Base-by-base conservation (phyloP, 1,140 invertebrate genomes). In the Bicyclus anynana region DNA sequence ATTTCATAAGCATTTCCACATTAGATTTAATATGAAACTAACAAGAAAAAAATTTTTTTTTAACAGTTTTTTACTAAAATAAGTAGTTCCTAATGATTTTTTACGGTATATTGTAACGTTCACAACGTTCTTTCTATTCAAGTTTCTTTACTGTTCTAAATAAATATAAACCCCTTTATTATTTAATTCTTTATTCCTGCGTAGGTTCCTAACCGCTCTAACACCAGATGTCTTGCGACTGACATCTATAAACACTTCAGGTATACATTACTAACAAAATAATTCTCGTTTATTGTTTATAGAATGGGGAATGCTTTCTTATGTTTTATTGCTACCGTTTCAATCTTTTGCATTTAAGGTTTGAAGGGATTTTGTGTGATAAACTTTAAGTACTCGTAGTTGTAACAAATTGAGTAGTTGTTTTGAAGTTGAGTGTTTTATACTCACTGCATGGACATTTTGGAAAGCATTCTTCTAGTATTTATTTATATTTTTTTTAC, bases 191-290 rank as follows among this genome's bases (percentile, higher is more conserved):
- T 47, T 66, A 72, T 79, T 76, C 58, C 68, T 77, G 70, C 66
- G 62, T 87, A 90, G 88, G 87, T 90, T 90, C 78, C 82, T 90
- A 84, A 89, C 87, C 50, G 89, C 89, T 77, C 76, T 90, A 80
- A 90, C 89, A 67, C 89, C 89, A 67, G 86, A 90, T 69, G 86
- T 90, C 65, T 76, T 90, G 66, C 84, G 89, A 84, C 74, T 90
- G 81, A 90, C 89, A 53, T 86, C 88, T 72, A 89, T 90, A 66
- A 89, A 90, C 80, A 88, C 74, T 66, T 80, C 89, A 90, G 89
- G 89, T 90, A 89, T 77, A 73, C 62, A 61, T 54, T 59, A 75
- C 67, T 79, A 81, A 80, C 77, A 72, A 44, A 62, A 61, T 67
- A 33, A 46, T 69, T 26, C 17, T 14, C 27, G 44, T 47, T 58